Evolutionary conservation across 2,888 invertebrate species (phyloP), one percentile per base, ranked within the genome.

Genomic region (Drosophila fungiperda): DNA sequence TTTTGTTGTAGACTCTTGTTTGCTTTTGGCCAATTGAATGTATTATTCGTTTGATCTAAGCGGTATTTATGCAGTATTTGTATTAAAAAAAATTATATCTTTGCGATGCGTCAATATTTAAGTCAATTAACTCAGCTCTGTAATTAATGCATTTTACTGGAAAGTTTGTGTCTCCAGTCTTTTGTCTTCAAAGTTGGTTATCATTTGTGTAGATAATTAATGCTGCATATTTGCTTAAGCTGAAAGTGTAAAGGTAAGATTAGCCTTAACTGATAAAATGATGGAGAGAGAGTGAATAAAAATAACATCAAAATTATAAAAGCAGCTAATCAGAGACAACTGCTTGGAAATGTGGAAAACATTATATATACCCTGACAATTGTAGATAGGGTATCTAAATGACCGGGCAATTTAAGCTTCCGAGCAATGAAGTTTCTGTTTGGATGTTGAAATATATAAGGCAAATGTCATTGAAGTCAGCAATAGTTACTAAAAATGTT

Each of bases 81-180:
- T 20, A 6, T 32, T 15, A 15, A 45, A 8, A 32, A 32, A 7
- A 36, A 32, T 58, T 23, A 29, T 55, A n/a, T 55, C 38, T 42
- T 26, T 42, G 40, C 32, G 42, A 57, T 57, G 57, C 79, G 62
- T 73, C 57, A 66, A 53, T 36, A 57, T 48, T 58, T 50, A 61
- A 49, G 79, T 36, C 20, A n/a, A 32, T 59, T 50, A 32, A 17
- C 53, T 62, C 45, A 77, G 50, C 59, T 63, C 67, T 59, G 42
- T 36, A 53, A 57, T 77, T 42, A 29, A 42, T 52, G 23, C 32
- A 42, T 57, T 52, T 69, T 62, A 40, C 32, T 20, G 20, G 42
- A 32, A 63, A 78, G 83, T 84, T 86, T 58, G 87, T 58, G 76
- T 50, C 78, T 52, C 72, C 68, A 79, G 89, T 89, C 84, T 76